phyloP scores from a whole-genome alignment of 2,888 invertebrate species.

The Tinea pellionella region DNA sequence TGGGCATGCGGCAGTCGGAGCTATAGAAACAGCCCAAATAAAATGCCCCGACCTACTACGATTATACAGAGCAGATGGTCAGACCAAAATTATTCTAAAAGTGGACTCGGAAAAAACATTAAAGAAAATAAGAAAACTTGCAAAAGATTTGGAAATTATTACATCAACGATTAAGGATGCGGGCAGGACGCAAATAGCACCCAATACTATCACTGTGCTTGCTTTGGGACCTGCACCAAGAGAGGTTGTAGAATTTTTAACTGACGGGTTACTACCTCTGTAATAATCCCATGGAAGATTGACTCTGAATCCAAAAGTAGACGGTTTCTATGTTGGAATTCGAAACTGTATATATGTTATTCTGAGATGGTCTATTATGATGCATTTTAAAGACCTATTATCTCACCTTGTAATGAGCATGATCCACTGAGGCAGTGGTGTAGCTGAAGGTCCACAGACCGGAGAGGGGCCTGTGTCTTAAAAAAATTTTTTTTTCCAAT shows the following conservation, averaged over 20 bases:
- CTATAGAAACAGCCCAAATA: slow-evolving; percentile 72
- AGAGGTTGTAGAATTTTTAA: slow-evolving; percentile 74
- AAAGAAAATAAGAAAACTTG: slow-evolving; percentile 68
- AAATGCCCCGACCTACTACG: slow-evolving; percentile 60
- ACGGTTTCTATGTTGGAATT: too few species aligned
- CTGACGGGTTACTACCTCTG: slow-evolving; percentile 81
- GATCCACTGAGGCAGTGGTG: too few species aligned
- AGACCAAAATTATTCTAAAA: slow-evolving; percentile 82
- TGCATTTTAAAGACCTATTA: too few species aligned
- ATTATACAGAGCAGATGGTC: slow-evolving; percentile 70
- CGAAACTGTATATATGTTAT: too few species aligned
- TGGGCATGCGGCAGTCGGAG: slow-evolving; percentile 84
- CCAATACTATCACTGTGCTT: slow-evolving; percentile 83
- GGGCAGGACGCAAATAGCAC: slow-evolving; percentile 84
- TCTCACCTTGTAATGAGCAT: too few species aligned
- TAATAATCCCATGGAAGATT: slow-evolving; percentile 34
- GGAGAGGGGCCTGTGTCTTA: too few species aligned
- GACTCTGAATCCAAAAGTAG: not conserved
- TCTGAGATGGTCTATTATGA: too few species aligned
- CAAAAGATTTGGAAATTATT: slow-evolving; percentile 70
- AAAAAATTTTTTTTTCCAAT: too few species aligned
- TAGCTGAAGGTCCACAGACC: too few species aligned
- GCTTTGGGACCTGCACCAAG: slow-evolving; percentile 84
- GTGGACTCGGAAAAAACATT: slow-evolving; percentile 76
- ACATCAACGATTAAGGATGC: slow-evolving; percentile 80